phyloP scores from a whole-genome alignment of 2,888 invertebrate species.

The Eubasilissa splendida region DNA sequence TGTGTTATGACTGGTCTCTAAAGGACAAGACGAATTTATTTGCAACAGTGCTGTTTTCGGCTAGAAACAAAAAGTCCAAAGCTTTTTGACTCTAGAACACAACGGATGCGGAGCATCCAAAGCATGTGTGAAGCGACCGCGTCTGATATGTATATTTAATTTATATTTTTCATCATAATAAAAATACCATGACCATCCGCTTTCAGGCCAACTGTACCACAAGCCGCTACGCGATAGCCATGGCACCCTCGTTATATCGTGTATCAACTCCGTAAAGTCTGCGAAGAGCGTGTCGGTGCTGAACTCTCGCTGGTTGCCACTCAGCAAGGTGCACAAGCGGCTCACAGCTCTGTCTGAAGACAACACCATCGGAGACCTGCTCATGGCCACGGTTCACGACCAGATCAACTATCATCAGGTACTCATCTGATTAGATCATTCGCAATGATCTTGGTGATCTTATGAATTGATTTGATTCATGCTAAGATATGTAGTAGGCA shows the following conservation, averaged over 20 bases:
- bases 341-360: slow-evolving; percentile 82
- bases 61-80: too few relatives aligned
- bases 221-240: slow-evolving; percentile 90
- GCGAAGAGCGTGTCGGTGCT: slow-evolving; percentile 91
- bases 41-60: too few relatives aligned
- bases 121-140: too few relatives aligned
- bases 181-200: background rate
- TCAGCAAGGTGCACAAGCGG: slow-evolving; percentile 87
- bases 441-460: too few relatives aligned
- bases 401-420: slow-evolving; percentile 79
- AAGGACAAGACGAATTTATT: too few relatives aligned
- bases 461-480: too few relatives aligned
- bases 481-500: too few relatives aligned
- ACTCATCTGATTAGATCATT: background rate
- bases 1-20: too few relatives aligned
- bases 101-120: too few relatives aligned
- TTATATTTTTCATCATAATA: too few relatives aligned
- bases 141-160: too few relatives aligned
- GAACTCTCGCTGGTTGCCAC: slow-evolving; percentile 93
- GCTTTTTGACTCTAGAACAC: too few relatives aligned
- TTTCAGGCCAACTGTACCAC: slow-evolving; percentile 87
- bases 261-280: slow-evolving; percentile 83
- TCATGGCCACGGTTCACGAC: slow-evolving; percentile 90
- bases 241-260: slow-evolving; percentile 92
- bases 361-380: slow-evolving; percentile 84